These are phyloP conservation scores for Acipenser ruthenus DNA, from an alignment of 2,797 vertebrate species.

Conservation along the genomic window DNA sequence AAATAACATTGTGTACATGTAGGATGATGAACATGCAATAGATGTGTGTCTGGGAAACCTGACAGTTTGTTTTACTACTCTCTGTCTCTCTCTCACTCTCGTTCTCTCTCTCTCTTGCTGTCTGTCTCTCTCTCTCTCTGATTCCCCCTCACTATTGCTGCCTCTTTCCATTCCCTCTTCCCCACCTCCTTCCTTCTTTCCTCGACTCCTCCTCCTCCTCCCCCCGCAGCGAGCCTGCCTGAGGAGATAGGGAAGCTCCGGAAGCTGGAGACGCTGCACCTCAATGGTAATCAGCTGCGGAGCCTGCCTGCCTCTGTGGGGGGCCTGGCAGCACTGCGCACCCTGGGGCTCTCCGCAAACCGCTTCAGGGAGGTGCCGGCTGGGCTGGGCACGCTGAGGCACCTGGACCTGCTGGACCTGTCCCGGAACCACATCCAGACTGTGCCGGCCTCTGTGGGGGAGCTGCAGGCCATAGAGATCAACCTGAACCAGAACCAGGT, in stretches of 20 bases:
- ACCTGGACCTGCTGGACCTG: slow-evolving; percentile 85
- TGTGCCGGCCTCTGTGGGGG: slow-evolving; percentile 68
- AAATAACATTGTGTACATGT: background rate
- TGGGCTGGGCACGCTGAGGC: slow-evolving; percentile 71
- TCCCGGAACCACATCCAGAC: slow-evolving; percentile 83
- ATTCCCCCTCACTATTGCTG: background rate
- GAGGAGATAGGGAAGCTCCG: slow-evolving; percentile 81
- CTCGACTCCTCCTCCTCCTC: background rate
- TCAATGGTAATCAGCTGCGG: slow-evolving; percentile 77
- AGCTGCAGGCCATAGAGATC: slow-evolving; percentile 87
- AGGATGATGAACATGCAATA: background rate
- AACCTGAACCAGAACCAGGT: slow-evolving; percentile 98
- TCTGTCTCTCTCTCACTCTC: too few relatives aligned
- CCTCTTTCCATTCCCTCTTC: background rate
- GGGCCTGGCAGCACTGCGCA: slow-evolving; percentile 78
- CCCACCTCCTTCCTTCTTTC: too few relatives aligned
- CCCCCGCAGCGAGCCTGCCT: slow-evolving; percentile 64
- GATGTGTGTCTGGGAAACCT: background rate
- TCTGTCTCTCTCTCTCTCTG: background rate
- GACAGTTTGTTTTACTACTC: too few relatives aligned
- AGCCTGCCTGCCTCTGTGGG: slow-evolving; percentile 66
- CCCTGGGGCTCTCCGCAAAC: slow-evolving; percentile 81
- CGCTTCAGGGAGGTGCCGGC: slow-evolving; percentile 70
- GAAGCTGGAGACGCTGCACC: slow-evolving; percentile 83
- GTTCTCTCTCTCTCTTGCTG: background rate